Percentiles rank a stretch among this genome's conserved stretches.
These are phyloP conservation scores for Notolepis coatsorum DNA, from an alignment of 2,797 vertebrate species.

Conservation along the genomic window DNA sequence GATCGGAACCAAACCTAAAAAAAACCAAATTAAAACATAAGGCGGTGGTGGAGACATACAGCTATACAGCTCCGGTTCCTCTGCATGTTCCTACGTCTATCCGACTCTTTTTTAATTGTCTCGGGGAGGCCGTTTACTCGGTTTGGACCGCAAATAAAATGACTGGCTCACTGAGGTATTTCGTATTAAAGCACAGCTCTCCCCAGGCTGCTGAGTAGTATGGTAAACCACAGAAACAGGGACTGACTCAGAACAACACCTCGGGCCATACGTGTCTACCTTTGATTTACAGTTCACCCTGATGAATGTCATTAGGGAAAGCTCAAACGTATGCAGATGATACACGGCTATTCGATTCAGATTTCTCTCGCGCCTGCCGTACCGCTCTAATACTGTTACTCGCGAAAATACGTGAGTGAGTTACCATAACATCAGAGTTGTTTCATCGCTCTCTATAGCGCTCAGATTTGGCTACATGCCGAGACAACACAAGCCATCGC, in stretches of 20 bases:
- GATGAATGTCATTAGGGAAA: constrained; percentile 16
- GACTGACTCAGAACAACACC: constrained; percentile 6
- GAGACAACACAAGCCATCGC: not conserved
- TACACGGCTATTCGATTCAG: not conserved
- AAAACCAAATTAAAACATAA: constrained; percentile 35
- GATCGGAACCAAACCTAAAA: constrained; percentile 13
- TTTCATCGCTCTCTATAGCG: too few relatives aligned
- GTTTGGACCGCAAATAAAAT: constrained; percentile 62
- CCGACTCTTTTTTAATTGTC: constrained; percentile 67
- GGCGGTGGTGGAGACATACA: not conserved
- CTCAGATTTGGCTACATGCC: not conserved
- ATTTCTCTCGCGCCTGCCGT: too few relatives aligned
- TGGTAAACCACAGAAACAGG: constrained; percentile 60
- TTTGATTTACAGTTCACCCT: constrained; percentile 47
- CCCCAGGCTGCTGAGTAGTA: constrained; percentile 36
- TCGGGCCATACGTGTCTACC: not conserved
- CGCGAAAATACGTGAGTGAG: too few relatives aligned
- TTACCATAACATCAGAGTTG: not conserved
- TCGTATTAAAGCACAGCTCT: constrained; percentile 72
- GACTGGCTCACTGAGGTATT: constrained; percentile 54
- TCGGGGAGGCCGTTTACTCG: constrained; percentile 53
- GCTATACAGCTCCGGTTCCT: constrained; percentile 23
- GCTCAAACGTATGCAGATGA: not conserved
- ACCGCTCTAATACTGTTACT: too few relatives aligned
- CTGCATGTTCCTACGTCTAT: constrained; percentile 32